Evolutionary conservation across 2,113 vertebrate genomes (phyloP), one percentile per base, ranked within the genome.

Genomic region (Coturnix japonica): DNA sequence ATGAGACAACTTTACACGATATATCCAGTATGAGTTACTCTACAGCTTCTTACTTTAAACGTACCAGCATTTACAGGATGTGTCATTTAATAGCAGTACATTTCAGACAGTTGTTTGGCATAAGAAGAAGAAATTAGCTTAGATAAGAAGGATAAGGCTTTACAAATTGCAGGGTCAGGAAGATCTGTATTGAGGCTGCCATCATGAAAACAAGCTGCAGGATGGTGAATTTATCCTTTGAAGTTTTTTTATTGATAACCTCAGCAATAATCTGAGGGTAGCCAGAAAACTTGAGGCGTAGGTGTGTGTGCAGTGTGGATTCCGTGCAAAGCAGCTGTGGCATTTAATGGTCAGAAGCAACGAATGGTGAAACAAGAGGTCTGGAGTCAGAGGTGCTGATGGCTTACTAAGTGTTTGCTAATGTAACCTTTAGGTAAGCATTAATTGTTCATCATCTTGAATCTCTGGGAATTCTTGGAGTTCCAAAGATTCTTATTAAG

Each of bases 271-370:
- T 70, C 59, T 11, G 2, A 64, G 37, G 22, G 30, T 77, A 82
- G n/a, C 63, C 2, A 11, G 46, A 80, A 92, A 91, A 85, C 23
- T 56, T 1, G 1, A 84, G 51, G 33, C 37, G 30, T 9, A 49
- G 63, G 19, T 65, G 3, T 63, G 37, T 31, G 7, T 59, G 13
- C 64, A 54, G 30, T 8, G 35, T 57, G 93, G 39, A 17, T 54
- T 90, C 71, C 82, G 56, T 74, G 3, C 85, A 85, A 85, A 93
- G 74, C 74, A 73, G 26, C 56, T 80, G 78, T 92, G 92, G 89
- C 75, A 64, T 80, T 82, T 80, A 71, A 72, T 89, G 93, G 93
- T 92, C 91, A 69, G 78, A 95, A 91, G 91, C 79, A 93, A 91
- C 78, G 87, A 95, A 77, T 96, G 64, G 33, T 72, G 35, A 91